Evolutionary conservation across 2,888 invertebrate genomes (phyloP), one percentile per base, ranked within the genome.

Genomic region (Spilarctia lutea): DNA sequence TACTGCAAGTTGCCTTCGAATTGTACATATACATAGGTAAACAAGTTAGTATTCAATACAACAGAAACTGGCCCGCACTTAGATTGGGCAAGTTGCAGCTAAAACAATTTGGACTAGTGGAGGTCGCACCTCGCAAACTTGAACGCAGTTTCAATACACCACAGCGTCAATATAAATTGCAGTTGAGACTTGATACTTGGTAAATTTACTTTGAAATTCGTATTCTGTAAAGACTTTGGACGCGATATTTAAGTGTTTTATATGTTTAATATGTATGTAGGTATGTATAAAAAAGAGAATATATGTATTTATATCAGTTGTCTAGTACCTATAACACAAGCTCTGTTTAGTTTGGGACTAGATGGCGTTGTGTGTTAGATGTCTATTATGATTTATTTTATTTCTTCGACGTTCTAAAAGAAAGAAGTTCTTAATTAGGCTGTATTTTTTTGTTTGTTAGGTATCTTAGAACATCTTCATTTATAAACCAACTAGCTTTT

Each of bases 1-100:
- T 78, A 68, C 68, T 78, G 65, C 45, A 45, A 68, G 65, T 7
- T 48, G 11, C 35, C 42, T 67, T 1, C 24, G 30, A 6, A 16
- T 18, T 2, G 27, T 52, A 60, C 20, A 7, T 68, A n/a, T 42
- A 63, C 20, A 66, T 63, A 70, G 68, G 39, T 74, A 77, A 80
- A 77, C 77, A 70, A 69, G 79, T 82, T 83, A 82, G 77, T 79
- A 79, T 83, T 83, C 82, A 75, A 80, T 79, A 75, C 82, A 77
- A 79, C 78, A 71, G 78, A 78, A 85, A 81, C 82, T 86, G 75
- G 65, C 80, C 74, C 76, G 79, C 82, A 82, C 80, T 82, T 81
- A 85, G 83, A 88, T 87, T 87, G 87, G 77, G 73, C 82, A 87
- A 88, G 85, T 86, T 86, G 71, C 67, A 71, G 73, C 75, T 81